A percentile compares a stretch with the other conserved stretches of the same genome.
Evolutionary conservation across 2,888 invertebrate genomes (phyloP).

Genomic region (Drosophila leonis): DNA sequence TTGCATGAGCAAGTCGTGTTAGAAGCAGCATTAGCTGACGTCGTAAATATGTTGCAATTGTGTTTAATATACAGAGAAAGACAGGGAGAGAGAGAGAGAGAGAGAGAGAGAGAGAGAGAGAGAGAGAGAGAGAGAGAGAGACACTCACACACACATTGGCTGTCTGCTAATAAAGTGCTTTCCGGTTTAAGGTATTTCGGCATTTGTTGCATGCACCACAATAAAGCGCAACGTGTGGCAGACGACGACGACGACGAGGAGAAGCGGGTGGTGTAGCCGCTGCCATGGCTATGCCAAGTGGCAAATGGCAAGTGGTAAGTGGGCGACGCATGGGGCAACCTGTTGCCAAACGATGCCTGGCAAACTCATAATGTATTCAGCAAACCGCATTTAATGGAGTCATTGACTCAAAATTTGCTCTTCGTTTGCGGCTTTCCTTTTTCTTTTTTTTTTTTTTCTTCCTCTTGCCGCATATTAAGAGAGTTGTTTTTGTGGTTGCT

Average conservation of each 20-base stretch:
- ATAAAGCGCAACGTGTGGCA: neutral
- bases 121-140: neutral
- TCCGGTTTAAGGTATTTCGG: slow-evolving; percentile 7
- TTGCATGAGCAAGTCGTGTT: neutral
- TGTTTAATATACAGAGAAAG: neutral
- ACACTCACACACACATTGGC: neutral
- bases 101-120: neutral
- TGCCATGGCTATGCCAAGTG: neutral
- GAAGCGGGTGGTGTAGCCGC: neutral
- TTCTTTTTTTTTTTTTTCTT: neutral
- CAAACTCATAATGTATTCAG: slow-evolving; percentile 65
- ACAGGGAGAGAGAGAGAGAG: neutral
- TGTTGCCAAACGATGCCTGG: slow-evolving; percentile 60
- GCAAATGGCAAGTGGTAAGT: slow-evolving; percentile 1
- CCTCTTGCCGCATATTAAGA: slow-evolving; percentile 5
- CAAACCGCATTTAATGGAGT: slow-evolving; percentile 75
- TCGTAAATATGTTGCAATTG: neutral
- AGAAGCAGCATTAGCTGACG: neutral
- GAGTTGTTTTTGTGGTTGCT: slow-evolving; percentile 21
- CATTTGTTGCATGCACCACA: slow-evolving; percentile 7
- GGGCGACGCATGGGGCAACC: slow-evolving; percentile 59
- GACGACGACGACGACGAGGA: slow-evolving; percentile 1
- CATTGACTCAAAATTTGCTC: slow-evolving; percentile 67
- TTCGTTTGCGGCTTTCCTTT: slow-evolving; percentile 17
- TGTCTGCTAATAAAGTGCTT: slow-evolving; percentile 21